Conservation (phyloP, 2,888 invertebrate species). For the Lomographa bimaculata region DNA sequence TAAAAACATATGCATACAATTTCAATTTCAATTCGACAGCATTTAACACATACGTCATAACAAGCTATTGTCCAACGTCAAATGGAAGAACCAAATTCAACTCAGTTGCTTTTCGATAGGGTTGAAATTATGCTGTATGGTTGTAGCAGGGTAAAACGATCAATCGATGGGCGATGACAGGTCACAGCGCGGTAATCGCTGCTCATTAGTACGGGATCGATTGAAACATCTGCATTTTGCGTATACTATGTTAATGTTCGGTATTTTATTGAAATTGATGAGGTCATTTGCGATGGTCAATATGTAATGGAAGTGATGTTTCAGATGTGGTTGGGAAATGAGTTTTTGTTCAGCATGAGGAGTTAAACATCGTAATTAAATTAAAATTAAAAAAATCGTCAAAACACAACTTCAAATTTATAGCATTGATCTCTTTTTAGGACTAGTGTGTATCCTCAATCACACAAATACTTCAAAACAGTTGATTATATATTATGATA, state of each 20-base stretch:
- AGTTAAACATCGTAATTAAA: no score
- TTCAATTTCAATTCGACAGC: slow-evolving; percentile 20
- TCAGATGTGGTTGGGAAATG: slow-evolving; percentile 2
- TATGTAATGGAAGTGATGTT: slow-evolving; percentile 22
- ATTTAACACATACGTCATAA: slow-evolving; percentile 5
- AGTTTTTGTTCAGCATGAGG: background rate
- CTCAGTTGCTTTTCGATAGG: no score
- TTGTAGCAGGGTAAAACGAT: slow-evolving; percentile 33
- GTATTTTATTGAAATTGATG: slow-evolving; percentile 36
- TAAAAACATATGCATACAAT: slow-evolving; percentile 31
- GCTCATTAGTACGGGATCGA: slow-evolving; percentile 67
- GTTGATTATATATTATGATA: no score
- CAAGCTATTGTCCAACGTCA: no score
- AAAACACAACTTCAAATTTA: no score
- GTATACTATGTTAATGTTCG: slow-evolving; percentile 37
- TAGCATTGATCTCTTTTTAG: no score
- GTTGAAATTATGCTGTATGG: slow-evolving; percentile 26
- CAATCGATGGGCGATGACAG: slow-evolving; percentile 73
- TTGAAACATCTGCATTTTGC: slow-evolving; percentile 46
- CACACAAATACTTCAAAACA: no score
- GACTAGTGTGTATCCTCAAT: no score
- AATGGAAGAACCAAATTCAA: no score
- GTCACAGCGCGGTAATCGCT: slow-evolving; percentile 62
- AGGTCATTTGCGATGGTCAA: slow-evolving; percentile 26
- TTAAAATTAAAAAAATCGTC: no score